A percentile compares a stretch with the other conserved stretches of the same genome.
Evolutionary conservation across 2,113 vertebrate genomes (phyloP).

Genomic region (Lota lota): DNA sequence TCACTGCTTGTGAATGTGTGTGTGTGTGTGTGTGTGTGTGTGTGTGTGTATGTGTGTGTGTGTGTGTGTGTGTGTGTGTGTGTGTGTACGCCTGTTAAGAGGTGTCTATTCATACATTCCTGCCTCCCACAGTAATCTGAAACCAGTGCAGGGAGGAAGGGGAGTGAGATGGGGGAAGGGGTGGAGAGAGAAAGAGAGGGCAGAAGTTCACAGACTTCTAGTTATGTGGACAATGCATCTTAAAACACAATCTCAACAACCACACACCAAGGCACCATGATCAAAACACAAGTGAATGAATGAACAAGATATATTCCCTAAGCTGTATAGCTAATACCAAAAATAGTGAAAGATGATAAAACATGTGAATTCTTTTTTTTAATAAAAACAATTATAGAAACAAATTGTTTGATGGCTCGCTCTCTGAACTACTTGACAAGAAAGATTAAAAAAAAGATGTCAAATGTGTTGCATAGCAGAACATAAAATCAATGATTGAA

Average conservation of each 20-base stretch:
- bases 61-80: conserved; percentile 16
- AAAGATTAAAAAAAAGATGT: too few relatives aligned
- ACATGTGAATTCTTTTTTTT: too few relatives aligned
- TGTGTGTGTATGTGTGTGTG: conserved; percentile 13
- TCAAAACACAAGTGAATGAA: neutral
- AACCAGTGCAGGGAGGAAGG: conserved; percentile 21
- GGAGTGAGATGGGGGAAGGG: conserved; percentile 8
- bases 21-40: neutral
- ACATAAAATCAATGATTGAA: too few relatives aligned
- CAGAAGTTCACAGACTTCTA: conserved; percentile 32
- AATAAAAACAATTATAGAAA: too few relatives aligned
- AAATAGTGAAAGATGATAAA: too few relatives aligned
- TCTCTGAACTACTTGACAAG: too few relatives aligned
- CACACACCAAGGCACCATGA: conserved; percentile 1
- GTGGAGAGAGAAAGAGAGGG: conserved; percentile 21
- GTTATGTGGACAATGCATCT: conserved; percentile 29
- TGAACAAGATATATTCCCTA: too few relatives aligned
- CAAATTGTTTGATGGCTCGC: too few relatives aligned
- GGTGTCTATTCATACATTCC: conserved; percentile 69
- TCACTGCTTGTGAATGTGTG: neutral
- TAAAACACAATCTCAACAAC: conserved; percentile 16
- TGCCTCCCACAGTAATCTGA: conserved; percentile 62
- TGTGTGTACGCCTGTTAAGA: conserved; percentile 15
- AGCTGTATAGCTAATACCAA: too few relatives aligned
- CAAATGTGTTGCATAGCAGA: too few relatives aligned